Evolutionary conservation across 2,888 invertebrate species (phyloP), one percentile per base, ranked within the genome.

Genomic region (Heteropelma amictum): DNA sequence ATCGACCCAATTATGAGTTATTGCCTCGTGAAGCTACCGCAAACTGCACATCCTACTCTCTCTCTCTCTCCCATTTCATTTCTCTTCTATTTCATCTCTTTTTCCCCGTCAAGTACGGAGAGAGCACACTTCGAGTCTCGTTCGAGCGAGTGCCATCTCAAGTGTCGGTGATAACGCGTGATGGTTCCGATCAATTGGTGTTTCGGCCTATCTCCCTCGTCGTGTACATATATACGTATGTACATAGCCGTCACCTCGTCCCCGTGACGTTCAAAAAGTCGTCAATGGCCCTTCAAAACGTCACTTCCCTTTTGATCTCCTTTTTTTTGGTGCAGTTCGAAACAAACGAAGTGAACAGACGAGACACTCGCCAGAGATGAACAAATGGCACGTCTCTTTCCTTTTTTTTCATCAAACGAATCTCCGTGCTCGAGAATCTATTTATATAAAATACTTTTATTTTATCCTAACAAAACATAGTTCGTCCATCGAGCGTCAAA

Each of bases 1-100:
- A 61, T 75, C 71, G 71, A 75, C 75, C 75, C 75, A 75, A 75
- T 75, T 75, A 71, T 75, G 71, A 75, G 65, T 75, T 75, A 75
- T 71, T 65, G 75, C 71, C 71, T 67, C 67, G 54, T 67, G 65
- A 71, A 61, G 70, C 60, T 53, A 8, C 63, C 19, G 47, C 45
- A 30, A 61, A 58, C 58, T 56, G 45, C n/a, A 56, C n/a, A 3
- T 38, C 12, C 40, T 28, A 40, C 35, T 38, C 40, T 17, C n/a
- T 3, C 42, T 26, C 23, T 3, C 45, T 54, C 30, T 10, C 33
- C 14, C 5, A 3, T 38, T 38, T 1, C 54, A 17, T 21, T 14
- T 42, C 42, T 26, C 5, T 53, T 61, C 47, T 49, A 14, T 47
- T 35, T 26, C 61, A 38, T 51, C 51, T 42, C 30, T 47, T 47